Base-by-base conservation (phyloP, 2,113 vertebrate species). In the Tinamus guttatus region DNA sequence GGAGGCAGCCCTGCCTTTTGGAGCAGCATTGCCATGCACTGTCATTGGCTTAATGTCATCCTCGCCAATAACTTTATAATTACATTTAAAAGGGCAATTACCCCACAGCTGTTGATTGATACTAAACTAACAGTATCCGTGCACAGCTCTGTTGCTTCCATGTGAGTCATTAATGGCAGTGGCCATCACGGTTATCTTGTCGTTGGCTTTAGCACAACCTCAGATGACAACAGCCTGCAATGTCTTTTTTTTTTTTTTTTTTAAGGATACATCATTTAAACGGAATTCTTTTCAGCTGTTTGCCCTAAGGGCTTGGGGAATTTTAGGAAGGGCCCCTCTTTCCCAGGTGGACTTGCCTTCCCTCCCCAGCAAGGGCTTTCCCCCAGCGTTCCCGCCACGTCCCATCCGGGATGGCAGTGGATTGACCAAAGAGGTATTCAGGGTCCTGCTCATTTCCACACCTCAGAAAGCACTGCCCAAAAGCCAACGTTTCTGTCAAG, bases 41-140 rank as follows among this genome's bases (percentile, higher is more conserved):
- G 28, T 32, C 30, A 9, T 77, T 87, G 16, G 68, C 32, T 92
- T 78, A 84, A 68, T 75, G 67, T 91, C 94, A 78, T 74, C 90
- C 41, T 93, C 85, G 77, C 75, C 77, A 94, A 77, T 34, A 82
- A 85, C 96, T 94, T 95, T 78, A 93, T 91, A 96, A 93, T 87
- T 85, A 75, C 30, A 75, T 94, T 97, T 96, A 82, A 95, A 96
- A 97, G 81, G 83, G 78, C 63, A 97, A 95, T 95, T 96, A 94
- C 93, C 85, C 60, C 84, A 91, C 92, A 97, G 91, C 95, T 96
- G 95, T 93, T 95, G 75, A 96, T 69, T 92, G 73, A 93, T 91
- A 84, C 36, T 91, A 94, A 91, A 91, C 69, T 82, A 89, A 79
- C 38, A 89, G 9, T 56, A 81, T 81, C 78, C 89, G 93, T 79